Base-by-base conservation (phyloP, 2,113 vertebrate species). In the Megaceryle maxima region DNA sequence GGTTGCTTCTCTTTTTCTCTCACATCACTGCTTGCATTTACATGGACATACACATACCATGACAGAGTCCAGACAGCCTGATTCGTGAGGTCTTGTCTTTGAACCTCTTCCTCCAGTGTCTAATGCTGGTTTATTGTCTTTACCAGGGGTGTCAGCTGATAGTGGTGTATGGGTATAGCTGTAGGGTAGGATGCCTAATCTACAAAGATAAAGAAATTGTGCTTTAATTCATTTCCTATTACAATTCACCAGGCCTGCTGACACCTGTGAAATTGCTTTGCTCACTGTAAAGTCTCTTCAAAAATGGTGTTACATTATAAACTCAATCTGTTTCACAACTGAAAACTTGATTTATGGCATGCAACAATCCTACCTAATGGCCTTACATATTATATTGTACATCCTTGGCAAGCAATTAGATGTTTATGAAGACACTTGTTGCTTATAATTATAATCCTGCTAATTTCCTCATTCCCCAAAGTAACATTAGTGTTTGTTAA, bases 341-440 rank as follows among this genome's bases (percentile, higher is more conserved):
- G 89, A 92, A 96, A 85, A 94, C 69, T 44, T 90, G 70, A 88
- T 95, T 91, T 75, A 90, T 83, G 69, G 9, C 75, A 60, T 29
- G 9, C 51, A 87, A 66, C 90, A 64, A 60, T 74, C 62, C 53
- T 94, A 87, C 41, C 41, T 70, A 94, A 68, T 67, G 79, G 57
- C 50, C 83, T 69, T 93, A 67, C 24, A 72, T 22, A 82, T n/a
- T 86, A 89, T 83, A 88, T 86, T 92, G 68, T 87, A 79, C 76
- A 90, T 83, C 68, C 46, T 95, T 94, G 93, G 96, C 44, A 93
- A 94, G 91, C 25, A 96, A 92, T 91, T 97, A 87, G n/a, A 78
- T 96, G 62, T 96, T 97, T 97, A 97, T 97, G 93, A 96, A 97
- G 95, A 95, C 92, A 97, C 95, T 96, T 94, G 97, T 97, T 97